phyloP scores from a whole-genome alignment of 2,888 invertebrate genomes.

The Dryobota labecula region DNA sequence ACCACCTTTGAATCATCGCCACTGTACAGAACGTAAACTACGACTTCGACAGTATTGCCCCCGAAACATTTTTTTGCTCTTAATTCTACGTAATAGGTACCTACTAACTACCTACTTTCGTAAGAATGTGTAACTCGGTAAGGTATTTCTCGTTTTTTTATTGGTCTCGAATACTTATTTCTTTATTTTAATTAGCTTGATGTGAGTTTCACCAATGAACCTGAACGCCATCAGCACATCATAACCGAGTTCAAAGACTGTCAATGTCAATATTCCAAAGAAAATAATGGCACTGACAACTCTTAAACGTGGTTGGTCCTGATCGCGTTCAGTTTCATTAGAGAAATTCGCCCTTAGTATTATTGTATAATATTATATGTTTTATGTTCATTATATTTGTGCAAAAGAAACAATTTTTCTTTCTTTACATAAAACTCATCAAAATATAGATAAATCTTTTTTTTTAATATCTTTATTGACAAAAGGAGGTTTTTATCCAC shows the following conservation, averaged over 20 bases:
- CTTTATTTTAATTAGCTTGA: neutral
- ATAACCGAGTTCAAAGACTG: too few species aligned
- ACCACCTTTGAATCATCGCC: neutral
- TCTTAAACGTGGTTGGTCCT: too few species aligned
- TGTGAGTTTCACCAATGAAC: too few species aligned
- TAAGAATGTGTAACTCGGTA: neutral
- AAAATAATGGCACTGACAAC: too few species aligned
- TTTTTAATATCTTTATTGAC: too few species aligned
- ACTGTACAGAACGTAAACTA: neutral
- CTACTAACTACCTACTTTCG: neutral
- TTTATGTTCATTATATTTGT: neutral
- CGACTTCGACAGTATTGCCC: neutral
- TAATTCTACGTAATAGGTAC: neutral
- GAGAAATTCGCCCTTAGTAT: too few species aligned
- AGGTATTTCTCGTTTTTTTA: neutral
- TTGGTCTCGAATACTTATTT: neutral
- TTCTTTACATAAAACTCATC: neutral
- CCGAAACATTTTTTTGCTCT: neutral
- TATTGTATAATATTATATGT: neutral
- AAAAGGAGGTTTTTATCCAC: too few species aligned
- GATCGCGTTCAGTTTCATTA: too few species aligned
- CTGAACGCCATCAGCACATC: too few species aligned
- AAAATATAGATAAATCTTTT: neutral
- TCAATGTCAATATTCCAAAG: too few species aligned
- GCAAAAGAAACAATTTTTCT: neutral